Conservation (phyloP, 2,113 vertebrate species). For the Pelvicachromis taeniatus region DNA sequence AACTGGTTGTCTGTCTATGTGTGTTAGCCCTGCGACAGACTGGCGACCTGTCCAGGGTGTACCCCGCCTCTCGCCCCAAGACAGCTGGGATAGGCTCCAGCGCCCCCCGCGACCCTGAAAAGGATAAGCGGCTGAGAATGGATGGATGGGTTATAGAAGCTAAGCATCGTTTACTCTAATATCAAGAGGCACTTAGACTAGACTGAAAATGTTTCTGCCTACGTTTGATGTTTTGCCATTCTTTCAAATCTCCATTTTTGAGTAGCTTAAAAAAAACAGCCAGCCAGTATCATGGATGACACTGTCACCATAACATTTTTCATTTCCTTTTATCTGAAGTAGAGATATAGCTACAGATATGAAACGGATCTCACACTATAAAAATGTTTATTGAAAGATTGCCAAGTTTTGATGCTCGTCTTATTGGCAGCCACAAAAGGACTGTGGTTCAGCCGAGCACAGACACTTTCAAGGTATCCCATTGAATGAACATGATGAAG, state of each 20-base stretch:
- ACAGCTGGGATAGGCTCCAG: no score
- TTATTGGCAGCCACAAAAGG: background rate
- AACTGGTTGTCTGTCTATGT: no score
- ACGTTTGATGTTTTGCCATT: background rate
- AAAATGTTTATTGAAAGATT: background rate
- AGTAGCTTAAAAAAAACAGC: background rate
- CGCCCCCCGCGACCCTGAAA: no score
- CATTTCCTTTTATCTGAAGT: background rate
- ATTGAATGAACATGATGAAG: background rate
- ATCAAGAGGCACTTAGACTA: background rate
- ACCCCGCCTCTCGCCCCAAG: no score
- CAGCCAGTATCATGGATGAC: background rate
- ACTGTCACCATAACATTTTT: background rate
- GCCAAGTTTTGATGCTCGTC: background rate
- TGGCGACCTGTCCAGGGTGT: no score
- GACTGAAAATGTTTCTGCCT: background rate
- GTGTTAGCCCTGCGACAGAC: no score
- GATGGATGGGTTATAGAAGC: no score
- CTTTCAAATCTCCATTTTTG: background rate
- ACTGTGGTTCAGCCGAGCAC: background rate
- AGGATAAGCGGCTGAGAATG: no score
- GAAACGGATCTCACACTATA: background rate
- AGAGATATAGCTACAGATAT: background rate
- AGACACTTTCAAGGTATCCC: background rate
- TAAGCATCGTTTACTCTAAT: background rate